phyloP scores from a whole-genome alignment of 2,888 invertebrate genomes.

The Eledona agricola region DNA sequence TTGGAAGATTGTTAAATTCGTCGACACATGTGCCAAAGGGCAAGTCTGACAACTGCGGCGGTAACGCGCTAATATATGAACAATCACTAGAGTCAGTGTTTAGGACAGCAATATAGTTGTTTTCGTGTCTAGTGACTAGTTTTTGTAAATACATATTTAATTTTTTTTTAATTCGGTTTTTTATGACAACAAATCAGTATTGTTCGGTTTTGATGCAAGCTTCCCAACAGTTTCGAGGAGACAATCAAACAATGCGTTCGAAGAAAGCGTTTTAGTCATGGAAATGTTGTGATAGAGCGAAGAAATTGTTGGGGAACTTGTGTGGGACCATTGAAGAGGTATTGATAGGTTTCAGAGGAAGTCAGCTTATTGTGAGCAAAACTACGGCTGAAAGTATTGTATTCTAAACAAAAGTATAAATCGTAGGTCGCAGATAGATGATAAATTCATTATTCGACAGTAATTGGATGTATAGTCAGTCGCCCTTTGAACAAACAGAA shows the following conservation, averaged over 20 bases:
- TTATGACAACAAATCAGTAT: conserved; percentile 28
- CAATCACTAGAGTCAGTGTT: conserved; percentile 49
- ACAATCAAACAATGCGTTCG: too few relatives aligned
- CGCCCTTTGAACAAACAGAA: conserved; percentile 39
- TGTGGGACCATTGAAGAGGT: conserved; percentile 6
- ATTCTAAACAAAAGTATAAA: conserved; percentile 33
- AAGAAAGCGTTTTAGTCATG: conserved; percentile 19
- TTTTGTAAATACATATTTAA: conserved; percentile 16
- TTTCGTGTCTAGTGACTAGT: conserved; percentile 37
- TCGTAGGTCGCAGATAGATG: conserved; percentile 26
- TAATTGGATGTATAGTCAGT: conserved; percentile 44
- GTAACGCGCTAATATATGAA: conserved; percentile 38
- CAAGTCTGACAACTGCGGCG: conserved; percentile 4
- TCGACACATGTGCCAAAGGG: conserved; percentile 28
- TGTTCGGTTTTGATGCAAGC: conserved; percentile 13
- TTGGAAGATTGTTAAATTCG: conserved; percentile 8
- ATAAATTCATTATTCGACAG: conserved; percentile 26
- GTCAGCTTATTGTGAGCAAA: too few relatives aligned
- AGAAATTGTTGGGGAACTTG: conserved; percentile 19
- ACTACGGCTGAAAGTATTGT: conserved; percentile 32
- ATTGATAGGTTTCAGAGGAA: conserved; percentile 8
- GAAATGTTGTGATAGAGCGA: conserved; percentile 17
- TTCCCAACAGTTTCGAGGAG: conserved; percentile 13
- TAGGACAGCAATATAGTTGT: conserved; percentile 49
- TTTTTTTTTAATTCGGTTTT: too few relatives aligned